Conservation (phyloP, 1,140 invertebrate species). For the Cotesia chilonis region DNA sequence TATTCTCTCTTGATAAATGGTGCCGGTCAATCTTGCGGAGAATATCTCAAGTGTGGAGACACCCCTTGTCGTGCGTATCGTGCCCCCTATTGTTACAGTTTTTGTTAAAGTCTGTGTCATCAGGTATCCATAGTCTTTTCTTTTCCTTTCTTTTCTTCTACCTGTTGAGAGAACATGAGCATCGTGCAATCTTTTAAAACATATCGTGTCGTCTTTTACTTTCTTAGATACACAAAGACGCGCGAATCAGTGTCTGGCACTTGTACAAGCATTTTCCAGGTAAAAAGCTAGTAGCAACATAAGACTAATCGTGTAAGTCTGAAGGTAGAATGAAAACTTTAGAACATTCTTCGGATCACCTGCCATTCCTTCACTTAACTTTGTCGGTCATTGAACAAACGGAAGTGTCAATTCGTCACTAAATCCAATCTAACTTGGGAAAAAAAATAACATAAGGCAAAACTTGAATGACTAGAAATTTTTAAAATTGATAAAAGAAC, state of each 20-base stretch:
- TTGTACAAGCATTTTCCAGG: constrained; percentile 3
- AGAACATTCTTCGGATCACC: constrained; percentile 15
- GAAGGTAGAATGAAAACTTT: not conserved
- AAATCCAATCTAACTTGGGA: not conserved
- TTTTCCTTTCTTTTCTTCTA: not conserved
- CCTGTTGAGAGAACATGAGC: constrained; percentile 2
- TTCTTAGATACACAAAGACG: constrained; percentile 2
- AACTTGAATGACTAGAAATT: not conserved
- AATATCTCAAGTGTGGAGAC: constrained; percentile 8
- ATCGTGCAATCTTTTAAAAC: not conserved
- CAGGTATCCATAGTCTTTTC: not conserved
- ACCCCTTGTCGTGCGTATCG: constrained; percentile 27
- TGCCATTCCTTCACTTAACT: not conserved
- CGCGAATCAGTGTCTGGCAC: constrained; percentile 10
- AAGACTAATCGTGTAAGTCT: not conserved
- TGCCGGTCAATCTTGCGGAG: constrained; percentile 31
- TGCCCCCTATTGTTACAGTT: constrained; percentile 1
- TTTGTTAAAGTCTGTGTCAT: constrained; percentile 5
- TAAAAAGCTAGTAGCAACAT: not conserved
- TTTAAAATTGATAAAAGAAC: not conserved
- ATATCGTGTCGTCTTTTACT: not conserved
- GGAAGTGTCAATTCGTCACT: constrained; percentile 11
- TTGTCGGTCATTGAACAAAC: not conserved
- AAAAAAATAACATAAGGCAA: not conserved
- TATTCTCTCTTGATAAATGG: constrained; percentile 1